Base-by-base conservation (phyloP, 1,140 invertebrate species). In the Dendrolimus punctatus region DNA sequence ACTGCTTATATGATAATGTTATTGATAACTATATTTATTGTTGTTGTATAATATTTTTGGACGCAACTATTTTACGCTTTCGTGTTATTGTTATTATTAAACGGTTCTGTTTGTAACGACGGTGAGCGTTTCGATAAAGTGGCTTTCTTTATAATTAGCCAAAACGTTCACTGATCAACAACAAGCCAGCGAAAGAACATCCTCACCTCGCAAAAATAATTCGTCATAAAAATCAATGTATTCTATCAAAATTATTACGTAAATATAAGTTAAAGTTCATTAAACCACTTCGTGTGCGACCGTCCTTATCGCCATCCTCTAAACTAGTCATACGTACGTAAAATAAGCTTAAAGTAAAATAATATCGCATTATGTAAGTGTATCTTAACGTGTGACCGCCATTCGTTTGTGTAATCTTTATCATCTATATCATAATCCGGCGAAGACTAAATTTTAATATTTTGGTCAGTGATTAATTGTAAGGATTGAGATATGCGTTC, bases 301-400 rank as follows among this genome's bases (percentile, higher is more conserved):
- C 83, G 83, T 86, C 83, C 83, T 79, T 70, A 74, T 78, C 79
- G 83, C 80, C 83, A 86, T 86, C 83, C 83, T 86, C 83, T 86
- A 86, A 86, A 86, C 80, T 86, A 86, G 80, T 83, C 73, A 76
- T 78, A 80, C 23, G 39, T 50, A 50, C 57, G 60, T 73, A 64
- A 69, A 65, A 60, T 82, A 85, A 82, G 76, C 74, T 79, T 76
- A 68, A 9, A 71, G 53, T 57, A 42, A 46, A 52, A 36, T 45
- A 38, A 46, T 76, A 73, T 73, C 60, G 60, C 68, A 51, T 72
- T 61, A 67, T 66, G 46, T 73, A 73, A 66, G 61, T 58, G 53
- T 71, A 73, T 56, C 50, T 62, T 68, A 75, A 70, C 58, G 68
- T 78, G 70, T 76, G 68, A 62, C 60, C 65, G 61, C 58, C 61